Evolutionary conservation across 2,888 invertebrate genomes (phyloP), one percentile per base, ranked within the genome.

Genomic region (Corbicula japonica): DNA sequence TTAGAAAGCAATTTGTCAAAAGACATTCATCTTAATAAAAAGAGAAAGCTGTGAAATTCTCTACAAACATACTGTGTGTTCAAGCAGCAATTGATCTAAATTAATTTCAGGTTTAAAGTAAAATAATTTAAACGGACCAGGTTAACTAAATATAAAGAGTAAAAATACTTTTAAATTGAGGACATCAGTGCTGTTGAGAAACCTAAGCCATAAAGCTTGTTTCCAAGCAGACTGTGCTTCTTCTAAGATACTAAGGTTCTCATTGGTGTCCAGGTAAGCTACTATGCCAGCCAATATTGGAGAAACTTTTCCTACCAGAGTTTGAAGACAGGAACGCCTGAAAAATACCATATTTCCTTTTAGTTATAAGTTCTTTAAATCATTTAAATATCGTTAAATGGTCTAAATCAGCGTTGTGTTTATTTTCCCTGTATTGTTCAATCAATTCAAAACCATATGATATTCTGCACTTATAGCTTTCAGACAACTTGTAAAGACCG

Each of bases 281-380:
- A 92, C 79, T 6, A 91, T 83, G 8, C 89, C 89, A 62, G 91
- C 91, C 58, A 92, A 76, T 5, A 91, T 79, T 5, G 91, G 91
- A 15, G 86, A 83, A 21, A 92, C 77, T 75, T 90, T 89, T 30
- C 80, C 75, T 68, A 90, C 89, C 28, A 92, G 68, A 35, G 84
- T 88, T 69, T 89, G 87, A 52, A 80, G 56, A 63, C 87, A 81
- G 10, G 90, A 77, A 8, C 86, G 87, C 52, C 92, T 91, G 77
- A 8, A 86, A 80, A 26, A 52, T 23, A 48, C 10, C 21, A 58
- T 15, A 32, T 18, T 32, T 21, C 12, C 6, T 48, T 15, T 48
- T 10, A 48, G n/a, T 48, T 48, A 48, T 6, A 48, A n/a, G n/a
- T n/a, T n/a, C n/a, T n/a, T n/a, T n/a, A n/a, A n/a, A n/a, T n/a